Evolutionary conservation across 2,888 invertebrate genomes (phyloP).

Genomic region (Polietes domitor): DNA sequence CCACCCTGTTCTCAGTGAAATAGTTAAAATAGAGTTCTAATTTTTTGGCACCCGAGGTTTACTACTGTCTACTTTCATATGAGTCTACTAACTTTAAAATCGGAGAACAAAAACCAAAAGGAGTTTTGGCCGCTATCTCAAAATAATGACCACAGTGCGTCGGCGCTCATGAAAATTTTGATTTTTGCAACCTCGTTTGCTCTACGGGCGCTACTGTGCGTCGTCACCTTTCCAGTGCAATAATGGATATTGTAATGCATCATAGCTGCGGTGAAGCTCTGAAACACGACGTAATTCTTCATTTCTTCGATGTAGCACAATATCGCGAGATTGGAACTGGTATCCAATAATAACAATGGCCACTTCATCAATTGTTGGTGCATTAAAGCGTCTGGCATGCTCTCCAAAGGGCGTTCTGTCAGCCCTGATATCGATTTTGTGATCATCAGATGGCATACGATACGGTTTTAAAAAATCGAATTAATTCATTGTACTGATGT

Average conservation of each 20-base stretch:
- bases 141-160: no score
- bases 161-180: no score
- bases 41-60: no score
- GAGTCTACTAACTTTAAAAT: no score
- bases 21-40: no score
- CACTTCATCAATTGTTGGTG: neutral
- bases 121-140: no score
- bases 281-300: neutral
- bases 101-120: no score
- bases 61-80: no score
- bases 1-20: no score
- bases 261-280: neutral
- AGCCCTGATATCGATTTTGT: constrained; percentile 75
- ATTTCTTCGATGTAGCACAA: neutral
- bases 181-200: no score
- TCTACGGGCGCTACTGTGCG: no score
- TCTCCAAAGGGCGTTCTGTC: constrained; percentile 74
- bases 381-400: constrained; percentile 69
- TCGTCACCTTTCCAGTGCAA: neutral
- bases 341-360: neutral
- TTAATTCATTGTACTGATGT: constrained; percentile 69
- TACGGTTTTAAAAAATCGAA: constrained; percentile 73
- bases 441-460: constrained; percentile 73
- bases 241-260: neutral
- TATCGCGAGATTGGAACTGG: neutral